Evolutionary conservation across 2,113 vertebrate species (phyloP), one percentile per base, ranked within the genome.

Genomic region (Syngnathus floridae): DNA sequence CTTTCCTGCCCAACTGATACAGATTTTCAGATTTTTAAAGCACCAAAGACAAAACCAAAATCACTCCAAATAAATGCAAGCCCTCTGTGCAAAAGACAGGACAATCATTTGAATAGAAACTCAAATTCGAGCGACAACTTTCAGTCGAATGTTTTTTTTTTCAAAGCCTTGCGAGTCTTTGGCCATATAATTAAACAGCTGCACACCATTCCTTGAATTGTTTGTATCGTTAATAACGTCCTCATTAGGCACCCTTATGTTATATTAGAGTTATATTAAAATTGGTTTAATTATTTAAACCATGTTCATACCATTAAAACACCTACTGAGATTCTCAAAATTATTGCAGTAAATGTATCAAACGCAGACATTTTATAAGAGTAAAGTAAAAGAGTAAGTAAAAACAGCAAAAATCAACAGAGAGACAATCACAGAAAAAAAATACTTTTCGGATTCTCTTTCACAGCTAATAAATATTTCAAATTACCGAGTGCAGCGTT

Each of bases 211-310:
- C 43, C 48, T 79, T 81, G 70, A 72, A 80, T 79, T 81, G 59
- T 84, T 84, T 49, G 65, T 69, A 65, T 79, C 52, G 80, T 75
- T 70, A 71, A 75, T 62, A 51, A 75, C 69, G 69, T 71, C 74
- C 11, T 21, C 11, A 5, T 22, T 31, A 35, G 26, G 31, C 17
- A 43, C 2, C 64, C 40, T 46, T 67, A 31, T 51, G 70, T 2
- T 36, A 11, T 77, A 17, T 2, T 49, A 19, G 17, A 49, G 46
- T 2, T 49, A n/a, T 49, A 71, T 71, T 69, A 41, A 41, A 62
- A 65, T 14, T 54, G 1, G 0, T 62, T 16, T 65, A 26, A 77
- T 76, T 68, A 57, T 37, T 57, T 57, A 36, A 57, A 57, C 12
- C 55, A 36, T 57, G 6, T n/a, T 48, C 6, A 48, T 48, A 48